Base-by-base conservation (phyloP, 2,113 vertebrate species). In the Carettochelys insculpta region DNA sequence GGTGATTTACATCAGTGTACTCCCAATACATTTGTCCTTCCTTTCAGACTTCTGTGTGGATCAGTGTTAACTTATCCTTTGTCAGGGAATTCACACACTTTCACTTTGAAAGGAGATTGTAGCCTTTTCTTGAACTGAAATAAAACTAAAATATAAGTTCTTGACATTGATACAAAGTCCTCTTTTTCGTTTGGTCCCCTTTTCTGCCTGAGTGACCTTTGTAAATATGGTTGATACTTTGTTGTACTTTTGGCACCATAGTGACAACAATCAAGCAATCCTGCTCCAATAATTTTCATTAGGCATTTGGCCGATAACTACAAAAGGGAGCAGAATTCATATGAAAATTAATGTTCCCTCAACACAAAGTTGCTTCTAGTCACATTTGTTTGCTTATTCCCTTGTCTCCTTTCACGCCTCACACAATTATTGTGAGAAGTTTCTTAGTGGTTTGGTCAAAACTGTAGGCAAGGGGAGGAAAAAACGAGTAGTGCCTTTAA, bases 191-290 rank as follows among this genome's bases (percentile, higher is more conserved):
- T 8, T 48, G 48, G 48, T 12, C 48, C 12, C 12, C 48, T 92
- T 77, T 41, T 19, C n/a, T 89, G 45, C 82, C 85, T 50, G 61
- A 83, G 31, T 92, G 92, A 83, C 14, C 24, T 92, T 82, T 94
- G 43, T 91, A 77, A 20, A 91, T 10, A 65, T 65, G 31, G 17
- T 20, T 53, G 43, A 75, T 43, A 3, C 10, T 51, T 81, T 34
- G 41, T 34, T 6, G 5, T 83, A n/a, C 88, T 90, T 82, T n/a
- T 88, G 73, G 7, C 54, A 29, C 3, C 65, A 85, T 85, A 71
- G 56, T 6, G 90, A 50, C 31, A 73, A 17, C 83, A 90, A 50
- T 34, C 12, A n/a, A 78, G 13, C 11, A 38, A 10, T 87, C 80
- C 31, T 94, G 19, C 31, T 3, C 2, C 48, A 13, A 85, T 91